phyloP scores from a whole-genome alignment of 2,888 invertebrate genomes.

The Metellina segmentata region DNA sequence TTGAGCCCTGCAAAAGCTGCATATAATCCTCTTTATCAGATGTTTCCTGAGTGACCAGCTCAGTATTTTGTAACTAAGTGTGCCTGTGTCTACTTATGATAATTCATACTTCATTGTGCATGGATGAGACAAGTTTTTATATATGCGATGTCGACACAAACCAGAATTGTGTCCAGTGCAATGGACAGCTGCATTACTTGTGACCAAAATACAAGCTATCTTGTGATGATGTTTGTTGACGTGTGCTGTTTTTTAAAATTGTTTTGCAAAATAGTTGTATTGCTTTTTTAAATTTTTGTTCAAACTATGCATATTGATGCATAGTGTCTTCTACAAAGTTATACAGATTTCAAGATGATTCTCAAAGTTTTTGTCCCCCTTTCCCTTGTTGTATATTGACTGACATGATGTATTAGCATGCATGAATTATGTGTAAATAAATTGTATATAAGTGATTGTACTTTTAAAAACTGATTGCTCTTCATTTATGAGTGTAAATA shows the following conservation, averaged over 20 bases:
- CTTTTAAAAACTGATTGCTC: slow-evolving; percentile 70
- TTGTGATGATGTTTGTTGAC: slow-evolving; percentile 71
- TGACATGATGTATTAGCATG: slow-evolving; percentile 71
- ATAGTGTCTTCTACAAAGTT: slow-evolving; percentile 32
- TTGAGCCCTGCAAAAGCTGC: slow-evolving; percentile 87
- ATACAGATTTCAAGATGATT: slow-evolving; percentile 29
- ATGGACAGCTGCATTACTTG: slow-evolving; percentile 54
- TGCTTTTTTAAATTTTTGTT: slow-evolving; percentile 28
- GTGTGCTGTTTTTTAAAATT: slow-evolving; percentile 46
- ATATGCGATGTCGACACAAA: background rate
- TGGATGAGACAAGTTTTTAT: slow-evolving; percentile 44
- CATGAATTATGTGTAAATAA: slow-evolving; percentile 70
- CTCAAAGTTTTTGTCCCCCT: slow-evolving; percentile 25
- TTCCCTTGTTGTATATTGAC: slow-evolving; percentile 62
- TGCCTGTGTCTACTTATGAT: slow-evolving; percentile 25
- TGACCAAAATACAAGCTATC: slow-evolving; percentile 75
- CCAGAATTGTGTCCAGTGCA: slow-evolving; percentile 24
- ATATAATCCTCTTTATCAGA: slow-evolving; percentile 85
- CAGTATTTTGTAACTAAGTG: background rate
- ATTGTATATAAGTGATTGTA: slow-evolving; percentile 68
- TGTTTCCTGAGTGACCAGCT: slow-evolving; percentile 83
- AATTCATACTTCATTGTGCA: slow-evolving; percentile 23
- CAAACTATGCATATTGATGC: slow-evolving; percentile 32
- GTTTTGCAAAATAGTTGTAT: slow-evolving; percentile 14
- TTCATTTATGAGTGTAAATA: slow-evolving; percentile 72